Evolutionary conservation across 2,888 invertebrate species (phyloP).

Genomic region (Anthophora plumipes): DNA sequence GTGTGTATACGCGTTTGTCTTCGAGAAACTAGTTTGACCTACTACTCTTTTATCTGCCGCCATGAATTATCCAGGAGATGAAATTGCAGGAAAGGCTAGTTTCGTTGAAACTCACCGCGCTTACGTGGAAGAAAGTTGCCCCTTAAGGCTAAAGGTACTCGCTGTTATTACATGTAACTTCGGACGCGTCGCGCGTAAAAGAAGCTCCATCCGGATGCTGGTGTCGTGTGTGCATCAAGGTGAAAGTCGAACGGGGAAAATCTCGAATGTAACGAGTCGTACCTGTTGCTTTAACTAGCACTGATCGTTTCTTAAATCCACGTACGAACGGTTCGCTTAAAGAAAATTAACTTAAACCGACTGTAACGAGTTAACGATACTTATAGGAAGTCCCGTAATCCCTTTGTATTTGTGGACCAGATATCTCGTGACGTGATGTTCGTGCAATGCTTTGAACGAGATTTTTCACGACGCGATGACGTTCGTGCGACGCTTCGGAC

Average conservation of each 20-base stretch:
- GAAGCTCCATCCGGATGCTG: conserved; percentile 10
- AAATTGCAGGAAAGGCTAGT: conserved; percentile 42
- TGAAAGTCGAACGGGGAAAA: conserved; percentile 36
- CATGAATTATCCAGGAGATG: conserved; percentile 51
- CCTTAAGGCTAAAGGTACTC: conserved; percentile 35
- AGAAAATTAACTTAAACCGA: conserved; percentile 36
- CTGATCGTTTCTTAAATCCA: conserved; percentile 22
- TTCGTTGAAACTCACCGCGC: conserved; percentile 27
- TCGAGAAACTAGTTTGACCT: conserved; percentile 47
- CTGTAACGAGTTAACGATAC: conserved; percentile 3
- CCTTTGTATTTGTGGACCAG: too few species aligned
- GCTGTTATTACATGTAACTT: conserved; percentile 41
- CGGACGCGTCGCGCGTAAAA: conserved; percentile 13
- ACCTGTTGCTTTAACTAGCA: background rate
- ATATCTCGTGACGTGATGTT: too few species aligned
- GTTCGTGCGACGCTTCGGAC: too few species aligned
- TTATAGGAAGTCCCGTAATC: too few species aligned
- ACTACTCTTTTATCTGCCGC: conserved; percentile 47
- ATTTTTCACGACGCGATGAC: too few species aligned
- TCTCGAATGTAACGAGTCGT: conserved; percentile 18
- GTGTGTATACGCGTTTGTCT: background rate
- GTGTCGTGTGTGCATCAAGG: conserved; percentile 13
- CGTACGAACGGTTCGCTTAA: background rate
- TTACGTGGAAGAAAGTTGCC: conserved; percentile 52
- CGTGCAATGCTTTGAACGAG: too few species aligned